phyloP scores from a whole-genome alignment of 2,113 vertebrate genomes.

The Micromys minutus region DNA sequence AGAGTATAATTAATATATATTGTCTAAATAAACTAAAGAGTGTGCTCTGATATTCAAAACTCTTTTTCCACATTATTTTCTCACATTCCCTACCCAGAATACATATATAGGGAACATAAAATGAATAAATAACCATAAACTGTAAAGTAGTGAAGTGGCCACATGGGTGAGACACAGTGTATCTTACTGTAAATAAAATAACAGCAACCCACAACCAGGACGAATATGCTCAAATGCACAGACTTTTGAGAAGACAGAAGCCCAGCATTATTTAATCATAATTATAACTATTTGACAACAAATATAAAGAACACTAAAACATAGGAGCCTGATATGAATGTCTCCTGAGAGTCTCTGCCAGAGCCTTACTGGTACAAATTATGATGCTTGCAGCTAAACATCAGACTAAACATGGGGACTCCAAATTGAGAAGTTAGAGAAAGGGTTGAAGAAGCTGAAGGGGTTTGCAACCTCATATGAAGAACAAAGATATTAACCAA shows the following conservation, averaged over 20 bases:
- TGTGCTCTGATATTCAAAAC: background rate
- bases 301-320: background rate
- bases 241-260: constrained; percentile 26
- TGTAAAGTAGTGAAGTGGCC: background rate
- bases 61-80: background rate
- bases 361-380: no score
- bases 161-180: no score
- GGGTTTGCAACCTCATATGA: no score
- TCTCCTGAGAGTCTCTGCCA: no score
- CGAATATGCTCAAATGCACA: background rate
- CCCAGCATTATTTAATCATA: background rate
- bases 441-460: no score
- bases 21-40: background rate
- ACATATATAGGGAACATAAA: background rate
- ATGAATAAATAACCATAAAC: background rate
- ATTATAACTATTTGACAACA: background rate
- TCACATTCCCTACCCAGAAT: background rate
- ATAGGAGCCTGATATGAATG: background rate
- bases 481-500: no score
- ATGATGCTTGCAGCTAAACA: no score
- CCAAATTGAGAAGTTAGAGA: no score
- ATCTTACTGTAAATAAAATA: background rate
- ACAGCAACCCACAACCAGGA: background rate
- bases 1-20: background rate
- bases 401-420: no score